Percentiles rank a stretch among this genome's conserved stretches.
Evolutionary conservation across 1,140 invertebrate species (phyloP).

Genomic region (Euwallacea fornicatus): DNA sequence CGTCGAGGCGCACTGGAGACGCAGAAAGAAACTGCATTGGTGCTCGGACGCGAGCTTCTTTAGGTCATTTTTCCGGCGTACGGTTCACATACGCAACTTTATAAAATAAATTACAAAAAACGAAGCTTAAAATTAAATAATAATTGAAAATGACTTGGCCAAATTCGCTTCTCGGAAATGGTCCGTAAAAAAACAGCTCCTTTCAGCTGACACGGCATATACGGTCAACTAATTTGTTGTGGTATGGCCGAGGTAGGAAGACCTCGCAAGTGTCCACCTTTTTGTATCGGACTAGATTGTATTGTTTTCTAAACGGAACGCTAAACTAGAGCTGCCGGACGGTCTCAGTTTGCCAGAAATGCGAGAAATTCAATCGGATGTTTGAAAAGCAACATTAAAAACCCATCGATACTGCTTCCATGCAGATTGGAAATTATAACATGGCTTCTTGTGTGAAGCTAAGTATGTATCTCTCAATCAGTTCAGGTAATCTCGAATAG

Average conservation of each 20-base stretch:
- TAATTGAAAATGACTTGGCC: constrained; percentile 40
- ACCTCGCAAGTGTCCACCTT: neutral
- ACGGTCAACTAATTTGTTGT: constrained; percentile 35
- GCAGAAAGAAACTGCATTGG: too few relatives aligned
- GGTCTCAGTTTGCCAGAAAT: neutral
- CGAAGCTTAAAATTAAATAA: constrained; percentile 38
- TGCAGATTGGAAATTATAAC: constrained; percentile 24
- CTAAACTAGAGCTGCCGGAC: neutral
- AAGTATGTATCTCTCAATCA: constrained; percentile 25
- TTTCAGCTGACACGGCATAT: constrained; percentile 32
- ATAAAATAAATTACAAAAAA: constrained; percentile 24
- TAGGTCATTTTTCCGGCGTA: too few relatives aligned
- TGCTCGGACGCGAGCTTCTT: too few relatives aligned
- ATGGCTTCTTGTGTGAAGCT: constrained; percentile 7
- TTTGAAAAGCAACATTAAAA: constrained; percentile 14
- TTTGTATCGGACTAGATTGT: constrained; percentile 18
- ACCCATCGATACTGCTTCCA: constrained; percentile 1
- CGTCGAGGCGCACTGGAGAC: too few relatives aligned
- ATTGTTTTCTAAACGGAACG: constrained; percentile 16
- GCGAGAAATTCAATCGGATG: constrained; percentile 11
- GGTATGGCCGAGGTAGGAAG: constrained; percentile 23
- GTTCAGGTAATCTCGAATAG: constrained; percentile 10
- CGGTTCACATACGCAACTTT: too few relatives aligned
- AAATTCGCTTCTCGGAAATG: constrained; percentile 37
- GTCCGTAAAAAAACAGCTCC: constrained; percentile 27